Conservation (phyloP, 2,797 vertebrate genomes). For the Rousettus madagascariensis region DNA sequence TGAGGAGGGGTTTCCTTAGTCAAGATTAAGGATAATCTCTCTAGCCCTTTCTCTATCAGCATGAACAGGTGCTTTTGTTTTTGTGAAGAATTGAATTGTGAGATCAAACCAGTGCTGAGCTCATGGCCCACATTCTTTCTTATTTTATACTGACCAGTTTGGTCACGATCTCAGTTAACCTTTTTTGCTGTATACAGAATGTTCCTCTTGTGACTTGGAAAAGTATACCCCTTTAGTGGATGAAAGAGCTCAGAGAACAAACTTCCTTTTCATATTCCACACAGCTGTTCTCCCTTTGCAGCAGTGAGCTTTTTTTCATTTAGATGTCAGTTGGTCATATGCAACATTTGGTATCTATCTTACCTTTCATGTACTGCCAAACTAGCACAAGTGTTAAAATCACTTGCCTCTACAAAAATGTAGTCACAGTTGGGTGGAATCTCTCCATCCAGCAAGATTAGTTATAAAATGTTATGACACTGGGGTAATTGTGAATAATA, state of each 20-base stretch:
- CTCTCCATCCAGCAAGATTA: background rate
- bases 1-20: background rate
- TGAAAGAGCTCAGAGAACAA: constrained; percentile 39
- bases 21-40: background rate
- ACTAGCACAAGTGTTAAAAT: constrained; percentile 51
- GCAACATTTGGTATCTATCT: constrained; percentile 12
- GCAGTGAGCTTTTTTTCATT: background rate
- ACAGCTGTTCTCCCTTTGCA: background rate
- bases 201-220: constrained; percentile 51
- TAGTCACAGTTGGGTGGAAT: background rate
- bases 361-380: constrained; percentile 55
- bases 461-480: background rate
- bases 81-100: background rate
- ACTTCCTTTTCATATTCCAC: background rate
- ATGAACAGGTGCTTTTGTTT: constrained; percentile 45
- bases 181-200: background rate
- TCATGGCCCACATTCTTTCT: constrained; percentile 13
- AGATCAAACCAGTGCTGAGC: background rate
- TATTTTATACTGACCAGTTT: constrained; percentile 33
- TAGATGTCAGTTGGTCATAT: constrained; percentile 43
- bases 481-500: background rate
- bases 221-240: background rate
- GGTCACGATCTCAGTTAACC: constrained; percentile 27
- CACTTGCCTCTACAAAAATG: constrained; percentile 43
- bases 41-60: background rate